Base-by-base conservation (phyloP, 2,888 invertebrate species). In the Cosmia pyralina region DNA sequence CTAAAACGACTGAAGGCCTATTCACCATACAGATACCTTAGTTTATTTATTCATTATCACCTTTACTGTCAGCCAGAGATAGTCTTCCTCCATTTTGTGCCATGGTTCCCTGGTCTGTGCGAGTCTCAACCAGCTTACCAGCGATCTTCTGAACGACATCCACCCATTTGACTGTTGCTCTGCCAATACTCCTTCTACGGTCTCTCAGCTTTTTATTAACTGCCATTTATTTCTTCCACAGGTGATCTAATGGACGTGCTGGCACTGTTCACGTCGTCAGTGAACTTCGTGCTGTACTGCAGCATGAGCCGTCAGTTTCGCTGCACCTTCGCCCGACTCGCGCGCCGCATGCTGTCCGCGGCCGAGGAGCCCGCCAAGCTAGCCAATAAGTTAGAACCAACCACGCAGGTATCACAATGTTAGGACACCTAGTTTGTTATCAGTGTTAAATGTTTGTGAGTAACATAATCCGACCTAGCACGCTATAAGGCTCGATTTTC, bases 281-380 rank as follows among this genome's bases (percentile, higher is more conserved):
- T 99, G 79, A 99, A 99, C 95, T 99, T 99, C 95, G 98, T 99
- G 82, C 89, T 96, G 66, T 99, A 99, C 96, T 99, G 99, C 95
- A 97, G 98, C 83, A 99, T 99, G 99, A 98, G 98, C 82, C 96
- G 98, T 38, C 99, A 99, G 95, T 99, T 99, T 93, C 97, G 99
- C 6, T 97, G 97, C 82, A 98, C 98, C 0, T 98, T 98, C 92
- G 97, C 97, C 38, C 96, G 97, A 77, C 96, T 98, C 46, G 98
- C 98, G 90, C 96, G 97, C 1, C 86, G 95, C 5, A 87, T 95
- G 90, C 85, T 96, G 34, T 95, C 94, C 5, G 91, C 94, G 0
- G 73, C 94, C 0, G 95, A 93, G 48, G 95, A 95, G 63, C 95
- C 96, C 0, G 92, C 92, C 52, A 96, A 96, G 84, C 92, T 93